These are phyloP conservation scores for Blastobasis lacticolella DNA, from an alignment of 2,888 invertebrate species.

Conservation along the genomic window DNA sequence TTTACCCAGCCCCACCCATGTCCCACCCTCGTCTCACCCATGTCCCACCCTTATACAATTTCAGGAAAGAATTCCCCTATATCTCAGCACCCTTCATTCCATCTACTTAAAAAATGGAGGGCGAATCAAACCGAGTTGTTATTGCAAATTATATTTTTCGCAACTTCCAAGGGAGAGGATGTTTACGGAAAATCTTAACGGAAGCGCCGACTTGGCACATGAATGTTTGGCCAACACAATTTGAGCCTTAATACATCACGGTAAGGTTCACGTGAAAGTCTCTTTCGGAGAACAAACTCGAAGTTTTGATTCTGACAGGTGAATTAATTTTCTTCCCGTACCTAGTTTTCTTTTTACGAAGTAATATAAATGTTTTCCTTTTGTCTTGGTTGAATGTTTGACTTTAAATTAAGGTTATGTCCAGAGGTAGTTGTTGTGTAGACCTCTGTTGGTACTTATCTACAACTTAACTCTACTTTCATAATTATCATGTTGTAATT, in stretches of 20 bases:
- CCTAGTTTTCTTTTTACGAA: not conserved
- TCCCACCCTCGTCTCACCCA: too few relatives aligned
- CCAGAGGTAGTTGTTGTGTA: too few relatives aligned
- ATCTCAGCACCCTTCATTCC: too few relatives aligned
- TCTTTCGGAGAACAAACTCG: not conserved
- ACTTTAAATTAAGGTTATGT: too few relatives aligned
- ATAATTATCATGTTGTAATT: too few relatives aligned
- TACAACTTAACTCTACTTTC: too few relatives aligned
- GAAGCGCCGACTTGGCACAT: conserved; percentile 41
- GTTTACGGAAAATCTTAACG: conserved; percentile 49
- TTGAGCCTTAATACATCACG: not conserved
- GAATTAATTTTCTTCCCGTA: conserved; percentile 44
- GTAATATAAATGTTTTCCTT: conserved; percentile 15
- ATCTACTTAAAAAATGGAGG: conserved; percentile 18
- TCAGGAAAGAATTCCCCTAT: too few relatives aligned
- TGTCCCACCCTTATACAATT: too few relatives aligned
- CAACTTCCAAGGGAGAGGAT: conserved; percentile 39
- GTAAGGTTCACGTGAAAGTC: not conserved
- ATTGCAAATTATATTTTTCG: conserved; percentile 57
- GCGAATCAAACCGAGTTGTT: conserved; percentile 49
- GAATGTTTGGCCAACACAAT: not conserved
- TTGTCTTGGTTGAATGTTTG: conserved; percentile 18
- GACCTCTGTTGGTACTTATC: too few relatives aligned
- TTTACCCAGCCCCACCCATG: too few relatives aligned
- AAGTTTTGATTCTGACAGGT: conserved; percentile 36